Evolutionary conservation across 2,113 vertebrate species (phyloP).

Genomic region (Mesoclemmys tuberculata): DNA sequence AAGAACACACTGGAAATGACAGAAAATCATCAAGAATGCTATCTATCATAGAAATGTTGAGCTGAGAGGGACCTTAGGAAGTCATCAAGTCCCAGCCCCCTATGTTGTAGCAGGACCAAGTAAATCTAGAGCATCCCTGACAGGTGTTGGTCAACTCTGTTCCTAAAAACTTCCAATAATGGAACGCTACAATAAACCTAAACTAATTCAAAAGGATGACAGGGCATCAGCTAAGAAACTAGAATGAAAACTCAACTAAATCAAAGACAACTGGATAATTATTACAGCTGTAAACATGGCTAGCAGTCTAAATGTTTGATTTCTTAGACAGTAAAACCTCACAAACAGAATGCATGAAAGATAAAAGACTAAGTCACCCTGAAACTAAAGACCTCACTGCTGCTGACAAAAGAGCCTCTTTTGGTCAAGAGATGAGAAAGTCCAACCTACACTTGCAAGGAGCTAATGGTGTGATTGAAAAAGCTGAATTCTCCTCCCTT

Average conservation of each 20-base stretch:
- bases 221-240: no score
- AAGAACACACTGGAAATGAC: no score
- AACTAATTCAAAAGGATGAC: no score
- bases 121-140: no score
- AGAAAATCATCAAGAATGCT: no score
- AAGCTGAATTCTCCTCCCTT: not conserved
- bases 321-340: not conserved
- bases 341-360: constrained; percentile 4
- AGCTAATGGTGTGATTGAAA: not conserved
- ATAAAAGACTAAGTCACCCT: not conserved
- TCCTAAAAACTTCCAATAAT: no score
- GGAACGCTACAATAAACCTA: no score
- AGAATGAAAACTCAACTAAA: not conserved
- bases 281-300: not conserved
- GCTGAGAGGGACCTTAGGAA: no score
- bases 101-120: no score
- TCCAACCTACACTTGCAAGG: not conserved
- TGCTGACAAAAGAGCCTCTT: not conserved
- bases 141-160: no score
- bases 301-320: not conserved
- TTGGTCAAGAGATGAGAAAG: not conserved
- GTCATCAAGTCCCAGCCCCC: no score
- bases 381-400: not conserved
- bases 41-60: no score
- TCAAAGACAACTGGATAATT: not conserved